Evolutionary conservation across 92 coral and sea anemone species (phyloP), one percentile per base, ranked within the genome.

Genomic region (Pocillopora grandis): DNA sequence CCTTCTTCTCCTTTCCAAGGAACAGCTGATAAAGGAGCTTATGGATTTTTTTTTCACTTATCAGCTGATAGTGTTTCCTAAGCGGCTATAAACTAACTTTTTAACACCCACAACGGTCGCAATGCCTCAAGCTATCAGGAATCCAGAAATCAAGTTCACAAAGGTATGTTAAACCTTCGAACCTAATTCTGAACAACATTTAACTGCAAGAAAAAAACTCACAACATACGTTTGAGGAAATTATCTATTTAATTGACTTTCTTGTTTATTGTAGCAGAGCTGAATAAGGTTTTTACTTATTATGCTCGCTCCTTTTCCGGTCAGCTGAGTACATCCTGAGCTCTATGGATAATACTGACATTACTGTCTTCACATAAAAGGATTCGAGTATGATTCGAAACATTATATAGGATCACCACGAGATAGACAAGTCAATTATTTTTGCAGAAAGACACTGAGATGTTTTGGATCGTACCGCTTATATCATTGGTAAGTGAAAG

Each of bases 101-200:
- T 23, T 23, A 23, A 23, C 49, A 42, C 49, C 49, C 49, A 42
- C 3, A 42, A 42, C 49, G 6, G 23, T 23, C 23, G 23, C 0
- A 23, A 83, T 83, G 86, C 80, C 72, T 27, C 31, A 63, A n/a
- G 33, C 94, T 17, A 77, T 85, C 68, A 83, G 81, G 70, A 88
- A 88, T 61, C 95, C 93, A 62, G 82, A 81, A 33, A 81, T 92
- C 58, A 90, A 89, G 80, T 92, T 72, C 63, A 90, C 79, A 63
- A 86, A 92, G 95, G 95, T 92, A 83, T 9, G 13, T 67, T 67
- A 21, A 23, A 23, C 23, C 23, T 23, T 23, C 23, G 23, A 0
- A 23, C 23, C 0, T 23, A 23, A 10, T 9, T 56, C 37, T 72
- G 15, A 15, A 21, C 15, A 33, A 70, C 16, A 12, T 60, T 14